Percentiles rank a stretch among this genome's conserved stretches.
Conservation (phyloP, 1,140 invertebrate species). For the Penaeus indicus region DNA sequence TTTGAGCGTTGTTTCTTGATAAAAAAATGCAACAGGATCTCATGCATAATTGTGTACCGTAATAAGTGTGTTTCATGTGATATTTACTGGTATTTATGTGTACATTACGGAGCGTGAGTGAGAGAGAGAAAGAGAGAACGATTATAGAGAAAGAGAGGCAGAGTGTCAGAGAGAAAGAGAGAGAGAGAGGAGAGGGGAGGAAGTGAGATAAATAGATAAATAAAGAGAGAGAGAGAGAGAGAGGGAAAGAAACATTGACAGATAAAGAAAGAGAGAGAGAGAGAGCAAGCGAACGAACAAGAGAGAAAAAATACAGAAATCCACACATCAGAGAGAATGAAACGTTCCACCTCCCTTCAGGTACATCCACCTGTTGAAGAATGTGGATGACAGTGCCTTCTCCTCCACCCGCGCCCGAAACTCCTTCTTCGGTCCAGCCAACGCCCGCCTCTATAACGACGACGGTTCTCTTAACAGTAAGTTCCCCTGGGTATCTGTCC, state of each 20-base stretch:
- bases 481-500: background rate
- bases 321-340: too few species aligned
- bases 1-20: background rate
- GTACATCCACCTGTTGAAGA: constrained; percentile 75
- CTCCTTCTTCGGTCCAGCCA: constrained; percentile 72
- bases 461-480: constrained; percentile 44
- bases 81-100: too few species aligned
- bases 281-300: background rate
- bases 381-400: constrained; percentile 75
- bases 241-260: background rate
- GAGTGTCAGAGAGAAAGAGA: too few species aligned
- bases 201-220: background rate
- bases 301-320: background rate
- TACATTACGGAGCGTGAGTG: too few species aligned
- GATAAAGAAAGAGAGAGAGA: background rate
- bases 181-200: too few species aligned
- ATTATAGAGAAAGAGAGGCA: too few species aligned
- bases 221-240: background rate
- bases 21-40: too few species aligned
- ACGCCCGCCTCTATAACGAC: constrained; percentile 70
- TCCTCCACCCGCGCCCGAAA: constrained; percentile 74
- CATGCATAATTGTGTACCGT: too few species aligned
- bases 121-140: too few species aligned
- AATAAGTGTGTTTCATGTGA: too few species aligned
- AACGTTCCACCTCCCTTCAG: constrained; percentile 66